Percentiles rank a stretch among this genome's conserved stretches.
Conservation (phyloP, 1,140 invertebrate species). For the Saxidomus purpurata region DNA sequence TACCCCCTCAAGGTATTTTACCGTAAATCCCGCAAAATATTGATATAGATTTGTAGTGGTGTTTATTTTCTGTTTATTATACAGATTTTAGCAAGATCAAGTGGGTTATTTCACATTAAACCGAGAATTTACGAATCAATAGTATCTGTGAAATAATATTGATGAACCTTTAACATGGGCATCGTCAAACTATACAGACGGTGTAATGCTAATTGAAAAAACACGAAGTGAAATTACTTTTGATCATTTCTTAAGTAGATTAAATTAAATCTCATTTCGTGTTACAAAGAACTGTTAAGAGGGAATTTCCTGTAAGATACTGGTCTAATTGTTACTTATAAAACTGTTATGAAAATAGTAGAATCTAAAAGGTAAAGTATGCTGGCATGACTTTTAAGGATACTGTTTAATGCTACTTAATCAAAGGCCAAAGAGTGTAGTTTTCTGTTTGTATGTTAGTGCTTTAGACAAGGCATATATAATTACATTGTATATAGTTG, state of each 20-base stretch:
- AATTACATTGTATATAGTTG: no score
- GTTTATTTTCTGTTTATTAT: constrained; percentile 46
- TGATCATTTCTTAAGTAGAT: constrained; percentile 29
- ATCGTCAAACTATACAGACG: not conserved
- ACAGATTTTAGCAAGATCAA: not conserved
- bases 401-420: no score
- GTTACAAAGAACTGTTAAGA: constrained; percentile 24
- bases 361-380: no score
- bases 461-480: no score
- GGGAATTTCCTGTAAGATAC: constrained; percentile 16
- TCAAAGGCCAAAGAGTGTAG: no score
- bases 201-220: constrained; percentile 26
- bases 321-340: not conserved
- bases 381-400: no score
- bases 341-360: constrained; percentile 27
- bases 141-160: not conserved
- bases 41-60: constrained; percentile 22
- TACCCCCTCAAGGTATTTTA: constrained; percentile 12
- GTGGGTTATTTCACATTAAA: constrained; percentile 25
- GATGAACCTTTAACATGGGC: not conserved
- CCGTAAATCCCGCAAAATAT: constrained; percentile 30
- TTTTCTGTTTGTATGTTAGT: no score
- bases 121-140: not conserved
- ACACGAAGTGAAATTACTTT: constrained; percentile 8
- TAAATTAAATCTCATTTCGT: constrained; percentile 36